Percentiles rank a stretch among this genome's conserved stretches.
phyloP scores from a whole-genome alignment of 2,113 vertebrate genomes.

The Pitta sordida region DNA sequence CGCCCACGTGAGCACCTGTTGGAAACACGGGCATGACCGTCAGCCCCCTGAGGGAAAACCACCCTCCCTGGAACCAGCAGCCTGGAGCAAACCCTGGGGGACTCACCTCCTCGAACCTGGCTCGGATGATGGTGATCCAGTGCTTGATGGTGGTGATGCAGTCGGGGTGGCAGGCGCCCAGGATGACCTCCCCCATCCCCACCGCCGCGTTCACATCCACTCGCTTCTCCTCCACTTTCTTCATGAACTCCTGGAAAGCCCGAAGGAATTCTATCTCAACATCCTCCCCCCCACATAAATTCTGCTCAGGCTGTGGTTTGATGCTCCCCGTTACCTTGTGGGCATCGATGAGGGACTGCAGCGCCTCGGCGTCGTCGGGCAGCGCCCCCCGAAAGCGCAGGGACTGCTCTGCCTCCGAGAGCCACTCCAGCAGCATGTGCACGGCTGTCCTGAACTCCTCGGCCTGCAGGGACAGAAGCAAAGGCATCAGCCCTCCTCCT shows the following conservation, averaged over 20 bases:
- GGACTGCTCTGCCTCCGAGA: slow-evolving; percentile 95
- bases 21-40: rapidly evolving
- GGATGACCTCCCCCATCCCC: slow-evolving; percentile 90
- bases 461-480: slow-evolving; percentile 71
- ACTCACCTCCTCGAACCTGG: slow-evolving; percentile 94
- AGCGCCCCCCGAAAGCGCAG: slow-evolving; percentile 94
- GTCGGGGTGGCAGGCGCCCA: slow-evolving; percentile 89
- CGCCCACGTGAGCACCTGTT: slow-evolving; percentile 93
- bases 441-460: slow-evolving; percentile 92
- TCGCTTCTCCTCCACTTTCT: slow-evolving; percentile 94
- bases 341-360: slow-evolving; percentile 86
- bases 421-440: slow-evolving; percentile 94
- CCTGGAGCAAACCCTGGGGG: rapidly evolving
- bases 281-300: rapidly evolving
- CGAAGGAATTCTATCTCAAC: rapidly evolving
- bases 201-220: slow-evolving; percentile 87
- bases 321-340: slow-evolving; percentile 75
- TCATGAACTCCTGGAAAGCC: slow-evolving; percentile 87
- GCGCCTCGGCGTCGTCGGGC: slow-evolving; percentile 89
- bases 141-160: slow-evolving; percentile 98
- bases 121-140: slow-evolving; percentile 99
- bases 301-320: rapidly evolving
- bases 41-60: neutral
- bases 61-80: rapidly evolving
- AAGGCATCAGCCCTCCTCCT: neutral